Evolutionary conservation across 2,797 vertebrate genomes (phyloP).

Genomic region (Sylvia borin): DNA sequence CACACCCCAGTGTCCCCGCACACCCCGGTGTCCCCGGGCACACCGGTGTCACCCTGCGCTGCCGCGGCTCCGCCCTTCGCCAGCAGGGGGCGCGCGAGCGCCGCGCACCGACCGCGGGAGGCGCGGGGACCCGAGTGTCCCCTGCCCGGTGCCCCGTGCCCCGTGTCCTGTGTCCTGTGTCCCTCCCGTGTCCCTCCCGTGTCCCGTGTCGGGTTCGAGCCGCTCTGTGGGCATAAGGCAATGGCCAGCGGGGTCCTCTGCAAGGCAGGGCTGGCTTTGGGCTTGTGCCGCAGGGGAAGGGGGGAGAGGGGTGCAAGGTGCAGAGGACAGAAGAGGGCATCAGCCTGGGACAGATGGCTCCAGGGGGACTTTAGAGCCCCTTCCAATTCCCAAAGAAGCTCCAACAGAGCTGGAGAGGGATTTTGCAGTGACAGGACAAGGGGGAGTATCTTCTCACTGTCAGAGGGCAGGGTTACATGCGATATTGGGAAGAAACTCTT

Average conservation of each 20-base stretch:
- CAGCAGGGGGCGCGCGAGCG: constrained; percentile 38
- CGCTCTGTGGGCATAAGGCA: neutral
- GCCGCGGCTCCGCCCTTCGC: neutral
- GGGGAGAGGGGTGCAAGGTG: fast-evolving
- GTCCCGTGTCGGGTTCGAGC: neutral
- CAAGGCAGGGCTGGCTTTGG: neutral
- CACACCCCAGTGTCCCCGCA: no score
- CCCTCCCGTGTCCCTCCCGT: no score
- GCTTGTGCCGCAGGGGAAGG: fast-evolving
- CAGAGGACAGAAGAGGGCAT: neutral
- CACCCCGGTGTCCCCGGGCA: no score
- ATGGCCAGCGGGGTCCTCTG: neutral
- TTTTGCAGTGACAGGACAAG: neutral
- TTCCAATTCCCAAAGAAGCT: neutral
- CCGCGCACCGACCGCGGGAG: neutral
- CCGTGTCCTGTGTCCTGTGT: neutral
- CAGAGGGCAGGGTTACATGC: no score
- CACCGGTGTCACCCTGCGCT: no score
- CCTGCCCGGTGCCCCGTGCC: no score
- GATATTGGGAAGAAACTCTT: neutral
- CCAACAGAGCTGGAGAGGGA: neutral
- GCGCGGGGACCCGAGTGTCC: no score
- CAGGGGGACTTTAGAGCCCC: neutral
- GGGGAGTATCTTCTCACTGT: neutral
- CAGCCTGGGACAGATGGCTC: neutral